Percentiles rank a stretch among this genome's conserved stretches.
These are phyloP conservation scores for Drosophila chauvacae DNA, from an alignment of 1,140 invertebrate genomes.

Conservation along the genomic window DNA sequence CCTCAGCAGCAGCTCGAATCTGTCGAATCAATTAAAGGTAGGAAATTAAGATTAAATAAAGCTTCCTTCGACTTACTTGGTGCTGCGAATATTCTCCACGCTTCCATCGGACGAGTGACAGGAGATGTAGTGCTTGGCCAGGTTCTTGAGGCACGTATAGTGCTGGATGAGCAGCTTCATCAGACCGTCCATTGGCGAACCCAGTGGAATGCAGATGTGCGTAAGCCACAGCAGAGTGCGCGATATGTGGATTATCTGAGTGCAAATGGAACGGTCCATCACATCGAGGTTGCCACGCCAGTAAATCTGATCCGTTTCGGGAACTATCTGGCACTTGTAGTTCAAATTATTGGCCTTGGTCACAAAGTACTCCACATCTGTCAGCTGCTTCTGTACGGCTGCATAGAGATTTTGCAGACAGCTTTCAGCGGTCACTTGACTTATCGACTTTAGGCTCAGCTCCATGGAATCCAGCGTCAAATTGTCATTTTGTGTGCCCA, in stretches of 20 bases:
- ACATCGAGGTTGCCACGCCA: conserved; percentile 65
- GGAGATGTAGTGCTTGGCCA: conserved; percentile 70
- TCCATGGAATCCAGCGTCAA: conserved; percentile 24
- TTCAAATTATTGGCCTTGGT: conserved; percentile 73
- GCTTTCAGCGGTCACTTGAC: conserved; percentile 49
- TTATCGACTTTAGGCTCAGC: conserved; percentile 59
- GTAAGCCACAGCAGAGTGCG: conserved; percentile 65
- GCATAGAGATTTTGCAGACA: conserved; percentile 71
- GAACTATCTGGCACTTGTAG: conserved; percentile 72
- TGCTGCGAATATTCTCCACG: conserved; percentile 46
- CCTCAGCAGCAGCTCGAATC: conserved; percentile 86
- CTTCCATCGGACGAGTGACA: conserved; percentile 30
- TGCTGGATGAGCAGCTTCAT: conserved; percentile 74
- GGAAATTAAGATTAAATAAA: too few species aligned
- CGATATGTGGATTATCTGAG: conserved; percentile 73
- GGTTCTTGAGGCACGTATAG: conserved; percentile 73
- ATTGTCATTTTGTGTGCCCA: conserved; percentile 58
- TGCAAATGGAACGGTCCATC: conserved; percentile 73
- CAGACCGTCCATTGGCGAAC: conserved; percentile 67
- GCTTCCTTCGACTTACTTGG: conserved; percentile 56
- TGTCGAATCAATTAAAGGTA: conserved; percentile 49
- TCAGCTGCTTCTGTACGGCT: conserved; percentile 71
- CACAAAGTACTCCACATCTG: conserved; percentile 78
- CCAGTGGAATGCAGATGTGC: conserved; percentile 72
- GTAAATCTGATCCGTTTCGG: conserved; percentile 69